Evolutionary conservation across 37 sponge, comb jelly and placozoan genomes (phyloP).

Genomic region (Theonella swinhoei): DNA sequence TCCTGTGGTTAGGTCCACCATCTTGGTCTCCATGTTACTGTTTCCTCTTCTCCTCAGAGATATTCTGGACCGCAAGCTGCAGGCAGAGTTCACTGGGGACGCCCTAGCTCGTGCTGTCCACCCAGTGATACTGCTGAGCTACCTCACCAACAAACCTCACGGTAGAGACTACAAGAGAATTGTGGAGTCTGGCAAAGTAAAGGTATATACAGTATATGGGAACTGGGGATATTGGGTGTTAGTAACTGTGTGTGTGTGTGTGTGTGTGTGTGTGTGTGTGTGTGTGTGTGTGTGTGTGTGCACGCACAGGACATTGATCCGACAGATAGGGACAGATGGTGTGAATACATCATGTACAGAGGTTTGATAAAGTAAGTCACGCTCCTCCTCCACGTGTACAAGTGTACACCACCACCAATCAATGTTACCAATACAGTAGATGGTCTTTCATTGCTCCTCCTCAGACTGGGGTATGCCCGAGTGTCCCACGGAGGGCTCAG

Average conservation of each 20-base stretch:
- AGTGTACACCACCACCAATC: neutral
- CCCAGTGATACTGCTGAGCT: slow-evolving; percentile 40
- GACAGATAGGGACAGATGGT: slow-evolving; percentile 49
- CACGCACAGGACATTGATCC: slow-evolving; percentile 63
- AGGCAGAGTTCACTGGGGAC: slow-evolving; percentile 21
- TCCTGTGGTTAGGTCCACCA: no score
- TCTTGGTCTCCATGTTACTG: neutral
- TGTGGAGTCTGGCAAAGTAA: slow-evolving; percentile 17
- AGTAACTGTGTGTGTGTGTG: no score
- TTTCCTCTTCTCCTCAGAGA: slow-evolving; percentile 11
- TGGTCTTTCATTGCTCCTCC: no score
- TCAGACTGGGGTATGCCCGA: slow-evolving; percentile 46
- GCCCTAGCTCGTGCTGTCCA: slow-evolving; percentile 1
- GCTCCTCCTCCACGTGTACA: neutral
- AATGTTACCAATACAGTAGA: no score
- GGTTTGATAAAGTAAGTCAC: slow-evolving; percentile 62
- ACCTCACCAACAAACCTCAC: slow-evolving; percentile 33
- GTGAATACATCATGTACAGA: slow-evolving; percentile 63
- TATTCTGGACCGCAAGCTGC: slow-evolving; percentile 41
- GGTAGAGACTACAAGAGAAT: slow-evolving; percentile 34
- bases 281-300: no score
- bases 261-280: no score
- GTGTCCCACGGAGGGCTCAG: slow-evolving; percentile 45
- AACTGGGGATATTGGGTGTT: no score
- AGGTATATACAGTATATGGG: slow-evolving; percentile 13